These are phyloP conservation scores for Lerema accius DNA, from an alignment of 1,140 invertebrate genomes.

Conservation along the genomic window DNA sequence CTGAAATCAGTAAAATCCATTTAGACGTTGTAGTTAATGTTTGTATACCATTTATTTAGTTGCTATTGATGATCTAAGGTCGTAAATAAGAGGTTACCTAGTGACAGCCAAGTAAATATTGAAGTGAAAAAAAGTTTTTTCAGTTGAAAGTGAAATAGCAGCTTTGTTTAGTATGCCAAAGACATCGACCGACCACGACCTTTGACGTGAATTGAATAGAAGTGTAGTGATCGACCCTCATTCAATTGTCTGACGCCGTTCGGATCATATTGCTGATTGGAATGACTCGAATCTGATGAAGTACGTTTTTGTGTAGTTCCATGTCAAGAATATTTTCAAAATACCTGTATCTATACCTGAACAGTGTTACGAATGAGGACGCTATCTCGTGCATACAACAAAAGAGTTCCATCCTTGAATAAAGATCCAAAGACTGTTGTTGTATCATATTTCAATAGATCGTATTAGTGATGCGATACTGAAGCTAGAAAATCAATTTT, in stretches of 20 bases:
- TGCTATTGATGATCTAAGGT: too few species aligned
- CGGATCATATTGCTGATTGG: conserved; percentile 21
- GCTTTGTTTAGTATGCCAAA: conserved; percentile 28
- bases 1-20: too few species aligned
- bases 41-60: too few species aligned
- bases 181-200: conserved; percentile 22
- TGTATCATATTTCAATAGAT: background rate
- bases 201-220: conserved; percentile 34
- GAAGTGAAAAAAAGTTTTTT: background rate
- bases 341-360: too few species aligned
- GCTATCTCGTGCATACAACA: background rate
- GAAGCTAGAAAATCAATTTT: too few species aligned
- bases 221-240: conserved; percentile 21
- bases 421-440: too few species aligned
- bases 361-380: background rate
- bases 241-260: conserved; percentile 22
- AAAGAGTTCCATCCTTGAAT: too few species aligned
- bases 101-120: background rate
- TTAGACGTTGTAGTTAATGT: too few species aligned
- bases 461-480: too few species aligned
- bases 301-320: background rate
- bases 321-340: background rate
- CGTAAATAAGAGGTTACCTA: too few species aligned
- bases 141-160: background rate
- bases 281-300: conserved; percentile 5